A percentile compares a stretch with the other conserved stretches of the same genome.
phyloP scores from a whole-genome alignment of 2,797 vertebrate species.

The Luscinia luscinia region DNA sequence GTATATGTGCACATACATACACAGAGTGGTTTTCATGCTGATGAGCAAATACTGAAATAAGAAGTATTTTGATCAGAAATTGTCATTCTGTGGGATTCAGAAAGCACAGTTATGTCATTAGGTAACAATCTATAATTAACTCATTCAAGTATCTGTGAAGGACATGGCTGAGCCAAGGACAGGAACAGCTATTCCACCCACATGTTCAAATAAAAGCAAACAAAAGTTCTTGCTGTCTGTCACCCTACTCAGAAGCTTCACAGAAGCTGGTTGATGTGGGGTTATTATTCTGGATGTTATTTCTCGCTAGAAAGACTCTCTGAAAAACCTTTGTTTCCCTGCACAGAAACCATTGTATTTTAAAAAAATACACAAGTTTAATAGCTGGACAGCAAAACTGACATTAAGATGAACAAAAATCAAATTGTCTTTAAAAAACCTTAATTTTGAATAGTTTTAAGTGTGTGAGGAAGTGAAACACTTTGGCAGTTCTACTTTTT shows the following conservation, averaged over 20 bases:
- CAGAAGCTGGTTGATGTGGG: conserved; percentile 27
- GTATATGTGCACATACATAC: not conserved
- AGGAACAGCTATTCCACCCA: conserved; percentile 59
- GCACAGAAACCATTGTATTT: not conserved
- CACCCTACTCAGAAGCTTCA: conserved; percentile 58
- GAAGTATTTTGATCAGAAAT: conserved; percentile 48
- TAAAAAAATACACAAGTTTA: not conserved
- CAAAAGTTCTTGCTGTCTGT: conserved; percentile 68
- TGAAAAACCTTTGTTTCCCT: conserved; percentile 17
- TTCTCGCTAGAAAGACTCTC: not conserved
- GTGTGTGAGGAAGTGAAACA: not conserved
- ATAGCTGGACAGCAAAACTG: not conserved
- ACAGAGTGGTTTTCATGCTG: not conserved
- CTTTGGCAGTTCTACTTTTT: not conserved
- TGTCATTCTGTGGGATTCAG: conserved; percentile 71
- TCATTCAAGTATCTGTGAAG: conserved; percentile 72
- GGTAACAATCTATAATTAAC: conserved; percentile 75
- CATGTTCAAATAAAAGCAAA: conserved; percentile 36
- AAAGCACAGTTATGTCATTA: conserved; percentile 69
- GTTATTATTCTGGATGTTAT: conserved; percentile 58
- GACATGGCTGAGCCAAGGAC: conserved; percentile 55
- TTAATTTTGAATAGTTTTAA: not conserved
- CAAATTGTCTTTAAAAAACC: not conserved
- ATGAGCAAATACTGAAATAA: conserved; percentile 27
- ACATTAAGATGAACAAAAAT: not conserved